Percentiles rank a stretch among this genome's conserved stretches.
Evolutionary conservation across 2,797 vertebrate genomes (phyloP).

Genomic region (Lutjanus argentimaculatus): DNA sequence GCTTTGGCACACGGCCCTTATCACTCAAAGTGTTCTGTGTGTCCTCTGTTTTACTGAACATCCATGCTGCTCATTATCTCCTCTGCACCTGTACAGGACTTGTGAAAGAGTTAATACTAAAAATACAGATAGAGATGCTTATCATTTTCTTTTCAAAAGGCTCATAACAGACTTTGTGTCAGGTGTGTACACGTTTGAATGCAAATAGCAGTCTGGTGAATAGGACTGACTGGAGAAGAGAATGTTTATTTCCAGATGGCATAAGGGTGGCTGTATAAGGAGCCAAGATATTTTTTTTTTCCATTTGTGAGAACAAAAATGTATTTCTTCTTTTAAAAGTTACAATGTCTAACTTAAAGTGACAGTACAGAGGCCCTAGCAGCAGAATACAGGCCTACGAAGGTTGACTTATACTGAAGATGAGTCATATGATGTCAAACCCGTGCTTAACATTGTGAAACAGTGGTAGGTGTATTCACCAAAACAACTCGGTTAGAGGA

Average conservation of each 20-base stretch:
- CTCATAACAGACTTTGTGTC: background rate
- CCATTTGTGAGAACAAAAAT: too few species aligned
- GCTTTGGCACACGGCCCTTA: background rate
- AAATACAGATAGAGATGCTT: background rate
- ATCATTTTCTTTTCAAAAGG: background rate
- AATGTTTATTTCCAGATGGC: background rate
- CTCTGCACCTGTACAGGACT: background rate
- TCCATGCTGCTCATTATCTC: too few species aligned
- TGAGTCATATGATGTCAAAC: too few species aligned
- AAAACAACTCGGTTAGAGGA: too few species aligned
- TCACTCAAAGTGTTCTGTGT: background rate
- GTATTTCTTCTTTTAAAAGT: background rate
- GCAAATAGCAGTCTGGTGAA: background rate
- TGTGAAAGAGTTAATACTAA: background rate
- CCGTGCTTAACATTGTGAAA: too few species aligned
- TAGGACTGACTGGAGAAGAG: background rate
- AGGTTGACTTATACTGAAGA: background rate
- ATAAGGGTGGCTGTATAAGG: background rate
- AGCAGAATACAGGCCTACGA: background rate
- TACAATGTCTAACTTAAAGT: background rate
- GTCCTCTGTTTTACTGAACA: background rate
- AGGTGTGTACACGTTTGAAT: background rate
- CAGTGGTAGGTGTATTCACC: too few species aligned
- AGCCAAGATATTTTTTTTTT: background rate
- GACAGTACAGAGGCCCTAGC: background rate